phyloP scores from a whole-genome alignment of 2,888 invertebrate genomes.

The Trichogramma dendrolimi region DNA sequence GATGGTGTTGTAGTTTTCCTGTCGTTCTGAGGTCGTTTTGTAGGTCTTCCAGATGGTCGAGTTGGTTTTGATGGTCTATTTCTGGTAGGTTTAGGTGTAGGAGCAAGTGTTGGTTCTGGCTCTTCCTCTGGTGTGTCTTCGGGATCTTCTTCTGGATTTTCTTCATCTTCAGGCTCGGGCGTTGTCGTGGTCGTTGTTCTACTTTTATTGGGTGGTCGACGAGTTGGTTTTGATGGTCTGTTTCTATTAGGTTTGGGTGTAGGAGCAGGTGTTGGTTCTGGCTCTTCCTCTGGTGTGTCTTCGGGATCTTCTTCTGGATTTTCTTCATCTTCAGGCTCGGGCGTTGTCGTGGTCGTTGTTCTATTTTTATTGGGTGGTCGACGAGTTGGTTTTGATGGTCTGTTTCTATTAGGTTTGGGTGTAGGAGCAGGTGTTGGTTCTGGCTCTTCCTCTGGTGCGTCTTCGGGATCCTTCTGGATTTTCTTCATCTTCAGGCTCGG shows the following conservation, averaged over 20 bases:
- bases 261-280: not conserved
- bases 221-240: not conserved
- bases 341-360: not conserved
- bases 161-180: not conserved
- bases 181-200: not conserved
- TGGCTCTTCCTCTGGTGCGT: not conserved
- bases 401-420: not conserved
- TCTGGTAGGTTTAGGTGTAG: not conserved
- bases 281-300: not conserved
- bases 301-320: not conserved
- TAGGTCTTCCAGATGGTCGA: not conserved
- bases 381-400: not conserved
- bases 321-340: not conserved
- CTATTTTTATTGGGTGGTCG: conserved; percentile 4
- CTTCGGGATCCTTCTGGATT: not conserved
- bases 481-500: not conserved
- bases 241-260: not conserved
- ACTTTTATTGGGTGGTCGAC: not conserved
- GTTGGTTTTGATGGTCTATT: conserved; percentile 3
- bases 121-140: not conserved
- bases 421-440: not conserved
- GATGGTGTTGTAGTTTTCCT: conserved; percentile 7
- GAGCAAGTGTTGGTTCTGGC: not conserved
- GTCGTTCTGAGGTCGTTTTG: conserved; percentile 2
- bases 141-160: conserved; percentile 7